Base-by-base conservation (phyloP, 2,888 invertebrate species). In the Hydrotaea cyrtoneurina region DNA sequence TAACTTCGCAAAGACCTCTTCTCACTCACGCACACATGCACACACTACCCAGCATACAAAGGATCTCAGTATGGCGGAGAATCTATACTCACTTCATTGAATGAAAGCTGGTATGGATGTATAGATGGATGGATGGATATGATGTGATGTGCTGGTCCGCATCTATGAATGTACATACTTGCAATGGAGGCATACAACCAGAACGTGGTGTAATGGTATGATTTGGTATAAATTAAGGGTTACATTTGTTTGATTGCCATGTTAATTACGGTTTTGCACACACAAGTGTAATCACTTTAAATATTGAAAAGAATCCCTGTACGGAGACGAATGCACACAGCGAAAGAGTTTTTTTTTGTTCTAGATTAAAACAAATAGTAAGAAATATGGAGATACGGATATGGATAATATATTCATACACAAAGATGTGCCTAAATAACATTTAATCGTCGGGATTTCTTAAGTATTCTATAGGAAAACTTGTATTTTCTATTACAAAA, bases 191-290 rank as follows among this genome's bases (percentile, higher is more conserved):
- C 69, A 59, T 83, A 59, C 73, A 77, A 69, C 77, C 79, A 82
- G 72, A 81, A 69, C 76, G 71, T 76, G 83, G 46, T 73, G 55
- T 57, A 26, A 17, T 76, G 75, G 74, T 83, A 79, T 74, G 69
- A 69, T 69, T 69, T 69, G 69, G 69, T 69, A 77, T 79, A 82
- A 83, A 82, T 81, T 80, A 79, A 79, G 83, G 81, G 81, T 82
- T 78, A 66, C 87, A 86, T 87, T 88, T 90, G 90, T 90, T 90
- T 90, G 87, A 88, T 89, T 89, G 89, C 85, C 87, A 87, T 89
- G 88, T 90, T 90, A 90, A 90, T 90, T 90, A 90, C 89, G 88
- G 88, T 88, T 88, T 87, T 87, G 87, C 83, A 83, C 80, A 80
- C 77, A 79, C 85, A 85, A 85, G 82, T 85, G 53, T 77, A 80